Conservation (phyloP, 2,797 vertebrate species). For the Bovichtus variegatus region DNA sequence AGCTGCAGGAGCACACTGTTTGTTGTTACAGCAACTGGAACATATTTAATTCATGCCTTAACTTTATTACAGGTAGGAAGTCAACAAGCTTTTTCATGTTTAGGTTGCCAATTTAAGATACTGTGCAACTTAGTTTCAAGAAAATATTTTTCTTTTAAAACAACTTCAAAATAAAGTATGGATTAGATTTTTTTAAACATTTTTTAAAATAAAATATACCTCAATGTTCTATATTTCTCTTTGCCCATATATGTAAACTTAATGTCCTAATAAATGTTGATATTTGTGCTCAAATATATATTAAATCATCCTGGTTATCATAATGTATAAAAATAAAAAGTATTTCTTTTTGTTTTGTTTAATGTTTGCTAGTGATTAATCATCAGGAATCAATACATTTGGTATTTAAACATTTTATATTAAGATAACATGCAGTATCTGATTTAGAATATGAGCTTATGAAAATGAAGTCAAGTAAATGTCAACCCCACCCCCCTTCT, state of each 20-base stretch:
- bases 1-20: background rate
- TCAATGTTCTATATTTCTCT: background rate
- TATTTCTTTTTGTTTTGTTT: background rate
- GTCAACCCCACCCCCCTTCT: too few relatives aligned
- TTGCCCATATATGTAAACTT: background rate
- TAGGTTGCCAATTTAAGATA: background rate
- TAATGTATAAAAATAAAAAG: too few relatives aligned
- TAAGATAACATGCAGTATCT: background rate
- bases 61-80: background rate
- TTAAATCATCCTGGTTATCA: background rate
- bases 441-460: background rate
- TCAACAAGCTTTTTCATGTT: background rate
- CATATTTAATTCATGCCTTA: background rate
- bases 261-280: background rate
- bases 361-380: background rate
- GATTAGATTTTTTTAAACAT: background rate
- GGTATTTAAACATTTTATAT: background rate
- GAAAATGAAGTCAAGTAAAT: background rate
- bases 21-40: slow-evolving; percentile 4
- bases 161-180: background rate
- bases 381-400: background rate
- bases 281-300: background rate
- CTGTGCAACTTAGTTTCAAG: background rate
- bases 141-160: background rate
- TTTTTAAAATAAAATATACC: background rate